Conservation (phyloP, 2,888 invertebrate species). For the Callinectes sapidus region DNA sequence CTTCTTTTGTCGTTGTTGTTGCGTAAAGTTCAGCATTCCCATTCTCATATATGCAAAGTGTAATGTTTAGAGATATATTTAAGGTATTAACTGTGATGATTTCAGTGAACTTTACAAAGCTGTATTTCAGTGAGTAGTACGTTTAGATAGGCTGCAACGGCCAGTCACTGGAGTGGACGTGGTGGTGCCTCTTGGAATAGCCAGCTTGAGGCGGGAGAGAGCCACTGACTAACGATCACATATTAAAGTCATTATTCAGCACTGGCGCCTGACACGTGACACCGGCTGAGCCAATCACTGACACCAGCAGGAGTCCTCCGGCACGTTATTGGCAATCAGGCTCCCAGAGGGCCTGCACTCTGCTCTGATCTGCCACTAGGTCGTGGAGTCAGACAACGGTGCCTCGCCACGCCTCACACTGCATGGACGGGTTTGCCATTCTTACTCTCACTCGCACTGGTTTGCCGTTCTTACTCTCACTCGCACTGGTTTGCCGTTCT, state of each 20-base stretch:
- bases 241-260: slow-evolving; percentile 46
- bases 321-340: slow-evolving; percentile 39
- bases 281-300: slow-evolving; percentile 36
- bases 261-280: slow-evolving; percentile 19
- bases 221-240: neutral
- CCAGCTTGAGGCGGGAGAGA: neutral
- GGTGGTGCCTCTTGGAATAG: neutral
- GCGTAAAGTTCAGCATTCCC: neutral
- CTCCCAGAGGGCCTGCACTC: slow-evolving; percentile 6
- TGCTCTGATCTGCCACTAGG: neutral
- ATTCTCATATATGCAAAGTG: neutral
- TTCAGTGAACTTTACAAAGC: neutral
- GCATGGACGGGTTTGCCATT: neutral
- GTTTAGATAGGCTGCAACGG: neutral
- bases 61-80: neutral
- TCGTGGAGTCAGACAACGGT: neutral
- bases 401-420: slow-evolving; percentile 5
- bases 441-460: neutral
- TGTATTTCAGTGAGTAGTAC: neutral
- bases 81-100: neutral
- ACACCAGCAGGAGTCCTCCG: neutral
- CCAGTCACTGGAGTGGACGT: neutral
- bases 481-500: neutral
- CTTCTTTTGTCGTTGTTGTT: neutral
- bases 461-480: neutral